A percentile compares a stretch with the other conserved stretches of the same genome.
These are phyloP conservation scores for Nemurella pictetii DNA, from an alignment of 2,888 invertebrate species.

Conservation along the genomic window DNA sequence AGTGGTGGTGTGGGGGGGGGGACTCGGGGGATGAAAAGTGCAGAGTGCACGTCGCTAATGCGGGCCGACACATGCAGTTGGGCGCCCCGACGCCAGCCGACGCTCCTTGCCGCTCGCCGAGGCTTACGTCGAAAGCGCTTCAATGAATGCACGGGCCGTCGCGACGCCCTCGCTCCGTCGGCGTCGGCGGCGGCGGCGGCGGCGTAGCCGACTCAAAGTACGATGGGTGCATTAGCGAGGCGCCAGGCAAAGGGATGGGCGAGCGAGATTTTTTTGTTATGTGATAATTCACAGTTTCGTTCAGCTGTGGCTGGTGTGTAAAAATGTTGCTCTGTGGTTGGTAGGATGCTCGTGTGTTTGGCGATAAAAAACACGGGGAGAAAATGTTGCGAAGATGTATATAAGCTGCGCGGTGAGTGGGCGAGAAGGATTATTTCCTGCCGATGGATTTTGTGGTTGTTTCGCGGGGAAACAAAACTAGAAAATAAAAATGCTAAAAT, in stretches of 20 bases:
- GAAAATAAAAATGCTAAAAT: not conserved
- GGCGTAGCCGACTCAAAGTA: not conserved
- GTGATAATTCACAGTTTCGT: not conserved
- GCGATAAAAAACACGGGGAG: not conserved
- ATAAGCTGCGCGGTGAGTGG: not conserved
- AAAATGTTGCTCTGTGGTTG: not conserved
- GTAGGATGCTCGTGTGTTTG: not conserved
- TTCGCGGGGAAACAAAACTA: not conserved
- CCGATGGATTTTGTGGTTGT: not conserved
- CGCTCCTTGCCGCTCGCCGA: not conserved
- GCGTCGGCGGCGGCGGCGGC: not conserved
- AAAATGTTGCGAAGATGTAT: not conserved
- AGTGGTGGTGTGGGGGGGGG: too few relatives aligned
- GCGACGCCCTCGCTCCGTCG: conserved; percentile 8
- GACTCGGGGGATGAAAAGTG: too few relatives aligned
- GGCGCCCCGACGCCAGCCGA: too few relatives aligned
- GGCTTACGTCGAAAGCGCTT: not conserved
- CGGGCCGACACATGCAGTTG: not conserved
- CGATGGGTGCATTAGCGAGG: not conserved
- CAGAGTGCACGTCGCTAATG: too few relatives aligned
- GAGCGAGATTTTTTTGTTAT: conserved; percentile 2
- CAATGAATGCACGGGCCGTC: conserved; percentile 13
- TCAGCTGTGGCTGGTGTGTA: not conserved
- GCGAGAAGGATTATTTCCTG: not conserved
- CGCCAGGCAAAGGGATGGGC: not conserved